These are phyloP conservation scores for Eupithecia dodoneata DNA, from an alignment of 2,888 invertebrate genomes.

Conservation along the genomic window DNA sequence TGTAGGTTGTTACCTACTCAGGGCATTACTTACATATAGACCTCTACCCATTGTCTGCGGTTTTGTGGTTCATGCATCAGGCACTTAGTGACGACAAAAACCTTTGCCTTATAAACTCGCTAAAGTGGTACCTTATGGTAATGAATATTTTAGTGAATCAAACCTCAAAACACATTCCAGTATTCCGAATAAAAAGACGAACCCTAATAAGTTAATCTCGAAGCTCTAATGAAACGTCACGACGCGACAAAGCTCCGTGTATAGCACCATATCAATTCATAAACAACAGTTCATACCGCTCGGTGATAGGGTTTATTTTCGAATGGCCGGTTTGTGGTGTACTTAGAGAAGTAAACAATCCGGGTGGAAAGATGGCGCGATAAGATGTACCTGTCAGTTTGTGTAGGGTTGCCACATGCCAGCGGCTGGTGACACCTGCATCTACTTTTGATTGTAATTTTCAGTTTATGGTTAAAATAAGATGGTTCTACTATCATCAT, in stretches of 20 bases:
- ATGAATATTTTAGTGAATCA: constrained; percentile 20
- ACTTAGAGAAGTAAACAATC: constrained; percentile 67
- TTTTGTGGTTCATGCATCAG: not conserved
- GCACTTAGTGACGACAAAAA: not conserved
- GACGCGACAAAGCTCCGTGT: constrained; percentile 60
- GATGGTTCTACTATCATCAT: not conserved
- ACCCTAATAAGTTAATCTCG: constrained; percentile 75
- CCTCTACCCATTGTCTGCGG: not conserved
- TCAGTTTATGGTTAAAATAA: not conserved
- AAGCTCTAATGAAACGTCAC: constrained; percentile 74
- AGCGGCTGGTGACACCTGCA: not conserved
- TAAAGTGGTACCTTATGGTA: constrained; percentile 5
- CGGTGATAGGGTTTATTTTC: constrained; percentile 20
- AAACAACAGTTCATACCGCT: not conserved
- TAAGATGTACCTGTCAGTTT: constrained; percentile 63
- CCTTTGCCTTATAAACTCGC: not conserved
- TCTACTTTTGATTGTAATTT: not conserved
- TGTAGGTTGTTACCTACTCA: not conserved
- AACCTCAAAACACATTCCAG: constrained; percentile 14
- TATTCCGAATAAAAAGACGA: constrained; percentile 42
- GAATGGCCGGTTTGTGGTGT: constrained; percentile 27
- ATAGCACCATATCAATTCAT: constrained; percentile 16
- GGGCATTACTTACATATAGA: not conserved
- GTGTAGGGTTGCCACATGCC: constrained; percentile 26
- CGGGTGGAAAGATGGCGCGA: constrained; percentile 64